These are phyloP conservation scores for Heliconius aoede DNA, from an alignment of 2,888 invertebrate species.

Conservation along the genomic window DNA sequence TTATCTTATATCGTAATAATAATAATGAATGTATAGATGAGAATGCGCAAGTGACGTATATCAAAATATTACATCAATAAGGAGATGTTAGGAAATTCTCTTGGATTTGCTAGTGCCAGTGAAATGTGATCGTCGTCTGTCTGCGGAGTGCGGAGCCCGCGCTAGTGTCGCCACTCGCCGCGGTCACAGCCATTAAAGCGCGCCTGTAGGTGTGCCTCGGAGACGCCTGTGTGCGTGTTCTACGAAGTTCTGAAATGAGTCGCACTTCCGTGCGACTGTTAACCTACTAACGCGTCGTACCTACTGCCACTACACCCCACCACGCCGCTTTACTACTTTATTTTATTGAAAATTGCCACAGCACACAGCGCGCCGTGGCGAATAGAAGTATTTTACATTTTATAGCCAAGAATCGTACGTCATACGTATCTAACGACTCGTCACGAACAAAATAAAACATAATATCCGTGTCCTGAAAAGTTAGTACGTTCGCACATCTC, in stretches of 20 bases:
- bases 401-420: background rate
- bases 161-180: conserved; percentile 12
- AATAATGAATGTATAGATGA: too few relatives aligned
- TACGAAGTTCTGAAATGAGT: conserved; percentile 58
- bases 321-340: conserved; percentile 10
- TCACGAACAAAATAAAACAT: background rate
- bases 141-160: background rate
- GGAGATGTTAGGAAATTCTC: conserved; percentile 2
- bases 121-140: conserved; percentile 18
- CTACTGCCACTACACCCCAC: background rate
- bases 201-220: conserved; percentile 2
- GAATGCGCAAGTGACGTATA: too few relatives aligned
- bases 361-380: background rate
- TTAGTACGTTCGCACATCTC: background rate
- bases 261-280: conserved; percentile 55
- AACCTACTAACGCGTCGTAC: conserved; percentile 43
- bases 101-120: conserved; percentile 13
- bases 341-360: conserved; percentile 16
- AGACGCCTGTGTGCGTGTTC: conserved; percentile 55
- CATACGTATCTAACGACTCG: background rate
- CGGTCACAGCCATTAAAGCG: conserved; percentile 1
- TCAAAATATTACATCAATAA: too few relatives aligned
- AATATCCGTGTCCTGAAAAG: background rate
- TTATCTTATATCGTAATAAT: background rate
- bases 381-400: conserved; percentile 8